A percentile compares a stretch with the other conserved stretches of the same genome.
Evolutionary conservation across 2,113 vertebrate genomes (phyloP).

Genomic region (Heterochromis multidens): DNA sequence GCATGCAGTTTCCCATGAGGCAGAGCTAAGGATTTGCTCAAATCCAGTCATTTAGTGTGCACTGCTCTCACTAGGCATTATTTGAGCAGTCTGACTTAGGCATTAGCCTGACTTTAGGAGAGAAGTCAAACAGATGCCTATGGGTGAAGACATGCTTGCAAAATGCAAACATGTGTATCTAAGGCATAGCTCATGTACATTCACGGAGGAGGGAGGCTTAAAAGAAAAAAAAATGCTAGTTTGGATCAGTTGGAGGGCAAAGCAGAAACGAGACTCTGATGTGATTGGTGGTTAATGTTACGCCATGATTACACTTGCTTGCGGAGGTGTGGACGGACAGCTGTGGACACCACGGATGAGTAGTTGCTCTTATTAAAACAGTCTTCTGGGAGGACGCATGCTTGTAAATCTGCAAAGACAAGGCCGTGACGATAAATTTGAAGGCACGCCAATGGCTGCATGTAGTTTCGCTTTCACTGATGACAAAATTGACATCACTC

Average conservation of each 20-base stretch:
- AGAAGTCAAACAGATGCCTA: slow-evolving; percentile 18
- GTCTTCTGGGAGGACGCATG: background rate
- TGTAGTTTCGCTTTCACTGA: background rate
- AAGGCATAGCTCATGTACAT: background rate
- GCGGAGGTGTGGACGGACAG: background rate
- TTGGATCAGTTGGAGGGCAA: background rate
- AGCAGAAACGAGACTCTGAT: background rate
- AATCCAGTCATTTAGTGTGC: slow-evolving; percentile 54
- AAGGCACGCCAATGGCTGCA: background rate
- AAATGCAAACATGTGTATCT: slow-evolving; percentile 13
- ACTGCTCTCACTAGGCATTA: slow-evolving; percentile 38
- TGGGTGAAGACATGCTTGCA: background rate
- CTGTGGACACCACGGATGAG: background rate
- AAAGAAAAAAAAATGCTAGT: background rate
- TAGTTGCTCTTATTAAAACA: background rate
- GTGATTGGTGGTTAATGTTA: background rate
- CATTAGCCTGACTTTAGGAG: slow-evolving; percentile 35
- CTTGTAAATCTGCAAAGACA: background rate
- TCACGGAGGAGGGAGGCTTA: background rate
- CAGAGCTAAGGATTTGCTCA: slow-evolving; percentile 55
- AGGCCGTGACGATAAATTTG: background rate
- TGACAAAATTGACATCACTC: background rate
- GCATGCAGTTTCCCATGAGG: slow-evolving; percentile 30
- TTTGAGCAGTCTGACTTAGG: slow-evolving; percentile 44
- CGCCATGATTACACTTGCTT: background rate